A percentile compares a stretch with the other conserved stretches of the same genome.
These are phyloP conservation scores for Petromus typicus DNA, from an alignment of 2,113 vertebrate genomes.

Conservation along the genomic window DNA sequence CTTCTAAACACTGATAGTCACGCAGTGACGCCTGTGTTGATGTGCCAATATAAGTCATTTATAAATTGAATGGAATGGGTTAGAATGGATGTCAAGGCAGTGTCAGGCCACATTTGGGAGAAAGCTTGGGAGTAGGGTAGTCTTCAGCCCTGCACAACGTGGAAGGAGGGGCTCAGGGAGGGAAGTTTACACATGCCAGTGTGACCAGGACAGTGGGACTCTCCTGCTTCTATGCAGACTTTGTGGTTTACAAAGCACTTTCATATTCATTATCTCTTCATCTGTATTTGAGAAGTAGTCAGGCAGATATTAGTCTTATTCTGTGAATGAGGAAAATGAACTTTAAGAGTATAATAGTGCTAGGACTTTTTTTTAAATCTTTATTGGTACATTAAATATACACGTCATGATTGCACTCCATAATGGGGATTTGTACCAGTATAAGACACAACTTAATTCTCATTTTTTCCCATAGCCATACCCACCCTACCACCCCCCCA, in stretches of 20 bases:
- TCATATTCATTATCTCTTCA: fast-evolving
- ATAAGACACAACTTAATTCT: too few relatives aligned
- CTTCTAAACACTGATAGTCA: background rate
- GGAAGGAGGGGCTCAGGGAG: background rate
- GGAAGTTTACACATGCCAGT: fast-evolving
- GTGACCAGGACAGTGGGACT: fast-evolving
- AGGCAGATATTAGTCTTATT: background rate
- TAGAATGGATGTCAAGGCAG: background rate
- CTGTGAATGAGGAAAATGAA: background rate
- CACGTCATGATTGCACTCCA: too few relatives aligned
- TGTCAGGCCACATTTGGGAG: background rate
- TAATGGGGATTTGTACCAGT: too few relatives aligned
- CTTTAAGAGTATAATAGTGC: background rate
- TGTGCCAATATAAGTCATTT: background rate
- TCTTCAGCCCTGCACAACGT: fast-evolving
- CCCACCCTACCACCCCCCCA: too few relatives aligned
- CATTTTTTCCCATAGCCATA: too few relatives aligned
- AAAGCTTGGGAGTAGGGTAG: background rate
- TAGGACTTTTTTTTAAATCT: background rate
- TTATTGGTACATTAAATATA: too few relatives aligned
- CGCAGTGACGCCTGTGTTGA: fast-evolving
- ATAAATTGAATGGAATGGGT: background rate
- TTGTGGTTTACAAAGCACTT: too few relatives aligned
- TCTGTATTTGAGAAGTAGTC: background rate
- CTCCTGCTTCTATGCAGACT: background rate